phyloP scores from a whole-genome alignment of 37 sponge, comb jelly and placozoan genomes.

The Beroe forskalii region DNA sequence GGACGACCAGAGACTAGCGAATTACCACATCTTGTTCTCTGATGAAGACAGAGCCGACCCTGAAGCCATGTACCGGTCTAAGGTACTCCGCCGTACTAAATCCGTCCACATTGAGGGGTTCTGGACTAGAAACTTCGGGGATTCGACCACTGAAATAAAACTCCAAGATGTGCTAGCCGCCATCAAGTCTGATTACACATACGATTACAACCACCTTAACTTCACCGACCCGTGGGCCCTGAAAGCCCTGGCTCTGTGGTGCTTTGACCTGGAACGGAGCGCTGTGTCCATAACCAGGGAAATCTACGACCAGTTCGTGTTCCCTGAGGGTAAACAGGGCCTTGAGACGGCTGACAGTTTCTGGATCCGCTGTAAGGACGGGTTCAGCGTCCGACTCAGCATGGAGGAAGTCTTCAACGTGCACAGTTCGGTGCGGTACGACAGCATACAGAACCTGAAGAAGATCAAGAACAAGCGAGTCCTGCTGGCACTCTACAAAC shows the following conservation, averaged over 20 bases:
- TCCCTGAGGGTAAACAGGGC: slow-evolving; percentile 3
- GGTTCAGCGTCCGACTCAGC: slow-evolving; percentile 68
- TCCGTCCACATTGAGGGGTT: slow-evolving; percentile 21
- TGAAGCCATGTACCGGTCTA: background rate
- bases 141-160: background rate
- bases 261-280: slow-evolving; percentile 48
- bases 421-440: slow-evolving; percentile 85
- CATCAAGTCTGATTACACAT: slow-evolving; percentile 22
- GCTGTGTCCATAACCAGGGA: background rate
- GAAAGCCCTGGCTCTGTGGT: slow-evolving; percentile 49
- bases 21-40: slow-evolving; percentile 18
- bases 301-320: slow-evolving; percentile 24
- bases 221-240: slow-evolving; percentile 12
- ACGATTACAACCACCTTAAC: background rate
- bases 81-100: background rate
- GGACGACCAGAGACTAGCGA: slow-evolving; percentile 46
- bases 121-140: slow-evolving; percentile 79
- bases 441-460: slow-evolving; percentile 88
- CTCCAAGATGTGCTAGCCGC: background rate
- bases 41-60: slow-evolving; percentile 6
- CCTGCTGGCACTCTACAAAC: slow-evolving; percentile 77
- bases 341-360: background rate
- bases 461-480: slow-evolving; percentile 87
- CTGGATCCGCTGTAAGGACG: slow-evolving; percentile 61
- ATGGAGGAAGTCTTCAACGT: slow-evolving; percentile 95